phyloP scores from a whole-genome alignment of 2,113 vertebrate species.

The Parus major region DNA sequence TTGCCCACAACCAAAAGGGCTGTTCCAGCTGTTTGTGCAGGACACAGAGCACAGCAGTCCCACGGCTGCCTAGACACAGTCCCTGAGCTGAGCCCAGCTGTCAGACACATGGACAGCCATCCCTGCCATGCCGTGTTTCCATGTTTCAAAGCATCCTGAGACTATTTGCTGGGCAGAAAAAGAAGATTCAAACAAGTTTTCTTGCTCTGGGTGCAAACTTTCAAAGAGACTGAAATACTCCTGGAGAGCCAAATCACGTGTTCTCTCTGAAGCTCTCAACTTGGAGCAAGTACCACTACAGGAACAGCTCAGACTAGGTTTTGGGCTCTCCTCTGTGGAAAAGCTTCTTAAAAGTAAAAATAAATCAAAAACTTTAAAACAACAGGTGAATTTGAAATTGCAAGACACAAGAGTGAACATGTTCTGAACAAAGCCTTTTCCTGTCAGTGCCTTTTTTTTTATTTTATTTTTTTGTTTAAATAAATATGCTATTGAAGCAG shows the following conservation, averaged over 20 bases:
- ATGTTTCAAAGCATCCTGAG: neutral
- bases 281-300: neutral
- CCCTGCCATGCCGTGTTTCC: neutral
- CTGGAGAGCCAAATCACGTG: accelerated
- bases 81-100: neutral
- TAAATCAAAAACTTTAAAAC: neutral
- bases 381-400: neutral
- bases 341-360: neutral
- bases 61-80: neutral
- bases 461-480: neutral
- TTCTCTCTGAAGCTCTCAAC: neutral
- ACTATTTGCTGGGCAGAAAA: neutral
- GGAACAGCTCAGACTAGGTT: neutral
- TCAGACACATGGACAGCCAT: neutral
- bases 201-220: neutral
- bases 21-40: neutral
- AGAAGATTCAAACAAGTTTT: neutral
- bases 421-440: neutral
- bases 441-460: neutral
- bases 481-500: neutral
- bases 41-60: neutral
- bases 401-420: neutral
- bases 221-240: neutral
- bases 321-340: neutral
- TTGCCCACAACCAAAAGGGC: neutral